phyloP scores from a whole-genome alignment of 1,140 invertebrate species.

The Conopomorpha cramerella region DNA sequence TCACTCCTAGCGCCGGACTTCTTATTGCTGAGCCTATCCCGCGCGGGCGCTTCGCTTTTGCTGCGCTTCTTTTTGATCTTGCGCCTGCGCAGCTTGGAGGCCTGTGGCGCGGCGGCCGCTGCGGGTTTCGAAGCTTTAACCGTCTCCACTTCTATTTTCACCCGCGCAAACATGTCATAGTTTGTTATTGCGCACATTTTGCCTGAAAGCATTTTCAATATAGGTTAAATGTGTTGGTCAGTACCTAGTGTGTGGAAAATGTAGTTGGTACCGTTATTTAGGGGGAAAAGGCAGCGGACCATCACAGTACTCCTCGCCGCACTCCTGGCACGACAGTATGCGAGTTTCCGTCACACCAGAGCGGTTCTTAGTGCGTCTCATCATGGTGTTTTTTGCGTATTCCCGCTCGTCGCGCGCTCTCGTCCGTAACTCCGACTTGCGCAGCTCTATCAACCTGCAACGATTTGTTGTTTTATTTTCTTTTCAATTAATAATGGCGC shows the following conservation, averaged over 20 bases:
- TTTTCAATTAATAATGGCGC: too few species aligned
- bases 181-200: slow-evolving; percentile 54
- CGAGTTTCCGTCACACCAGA: slow-evolving; percentile 78
- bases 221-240: slow-evolving; percentile 1
- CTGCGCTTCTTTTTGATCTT: slow-evolving; percentile 38
- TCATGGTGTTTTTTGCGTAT: slow-evolving; percentile 63
- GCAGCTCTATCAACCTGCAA: slow-evolving; percentile 75
- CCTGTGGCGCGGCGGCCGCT: slow-evolving; percentile 18
- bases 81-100: slow-evolving; percentile 21
- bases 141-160: slow-evolving; percentile 42
- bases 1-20: slow-evolving; percentile 48
- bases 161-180: slow-evolving; percentile 51
- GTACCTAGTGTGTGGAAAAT: too few species aligned
- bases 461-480: too few species aligned
- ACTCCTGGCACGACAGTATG: slow-evolving; percentile 75
- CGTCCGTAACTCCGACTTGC: slow-evolving; percentile 76
- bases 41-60: slow-evolving; percentile 38
- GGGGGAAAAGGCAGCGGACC: slow-evolving; percentile 33
- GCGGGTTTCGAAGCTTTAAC: slow-evolving; percentile 26
- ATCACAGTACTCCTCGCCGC: slow-evolving; percentile 84
- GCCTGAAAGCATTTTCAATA: slow-evolving; percentile 21
- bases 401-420: slow-evolving; percentile 68
- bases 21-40: slow-evolving; percentile 4
- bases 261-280: too few species aligned
- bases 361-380: slow-evolving; percentile 77